Base-by-base conservation (phyloP, 1,140 invertebrate species). In the Apis florea region DNA sequence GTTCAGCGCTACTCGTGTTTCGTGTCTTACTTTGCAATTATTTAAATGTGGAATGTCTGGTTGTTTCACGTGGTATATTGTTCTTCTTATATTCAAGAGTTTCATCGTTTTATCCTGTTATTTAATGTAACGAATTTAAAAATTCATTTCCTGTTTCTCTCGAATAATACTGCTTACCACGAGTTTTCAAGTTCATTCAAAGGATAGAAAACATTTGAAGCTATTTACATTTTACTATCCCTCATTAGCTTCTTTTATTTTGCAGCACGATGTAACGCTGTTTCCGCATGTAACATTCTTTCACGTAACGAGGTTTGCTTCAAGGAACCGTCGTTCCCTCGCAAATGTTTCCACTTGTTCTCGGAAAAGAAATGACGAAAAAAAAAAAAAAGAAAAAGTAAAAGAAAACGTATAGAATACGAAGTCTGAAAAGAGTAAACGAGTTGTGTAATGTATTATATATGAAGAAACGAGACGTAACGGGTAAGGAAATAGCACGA, bases 1-100 rank as follows among this genome's bases (percentile, higher is more conserved):
- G 58, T 49, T 66, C 56, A 24, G 58, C 78, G 58, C 78, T 67
- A 54, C 64, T 80, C 76, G 82, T 40, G 31, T 26, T 71, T 72
- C 58, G n/a, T 13, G 59, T 13, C 2, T 15, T 10, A 31, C 17
- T 64, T 67, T 58, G 6, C 70, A 56, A 17, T n/a, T n/a, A 24
- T 10, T 3, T 2, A 13, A 58, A 53, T 67, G 51, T 19, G 13
- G 69, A 66, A 51, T 19, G 49, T 15, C 0, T 19, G 10, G 17
- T 3, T 4, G 51, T 66, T 56, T 49, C 17, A 15, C n/a, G 1
- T 19, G 12, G 67, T 24, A 69, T 8, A 8, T 12, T 21, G 26
- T 24, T 26, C 13, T 69, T 17, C 1, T n/a, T 1, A 19, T 15
- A 68, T 51, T n/a, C 66, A 13, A 17, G n/a, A 49, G 47, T 47